Percentiles rank a stretch among this genome's conserved stretches.
These are phyloP conservation scores for Hypotaenidia okinawae DNA, from an alignment of 2,797 vertebrate genomes.

Conservation along the genomic window DNA sequence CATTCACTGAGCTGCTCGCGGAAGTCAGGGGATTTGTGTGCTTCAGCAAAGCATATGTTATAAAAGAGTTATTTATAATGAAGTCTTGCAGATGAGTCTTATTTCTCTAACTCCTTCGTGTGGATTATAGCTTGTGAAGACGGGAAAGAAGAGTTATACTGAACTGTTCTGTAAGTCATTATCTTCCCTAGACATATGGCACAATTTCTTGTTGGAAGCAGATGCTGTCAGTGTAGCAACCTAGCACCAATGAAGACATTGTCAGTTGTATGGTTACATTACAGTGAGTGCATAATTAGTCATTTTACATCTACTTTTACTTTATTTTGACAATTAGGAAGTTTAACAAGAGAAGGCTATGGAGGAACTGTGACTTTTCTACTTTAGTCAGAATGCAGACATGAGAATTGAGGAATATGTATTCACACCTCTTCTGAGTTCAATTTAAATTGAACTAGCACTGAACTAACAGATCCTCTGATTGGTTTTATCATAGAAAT, in stretches of 20 bases:
- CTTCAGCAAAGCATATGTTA: constrained; percentile 8
- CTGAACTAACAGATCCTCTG: background rate
- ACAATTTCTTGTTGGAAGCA: background rate
- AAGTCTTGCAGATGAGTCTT: constrained; percentile 44
- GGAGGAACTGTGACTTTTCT: background rate
- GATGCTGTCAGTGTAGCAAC: background rate
- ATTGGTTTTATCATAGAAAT: background rate
- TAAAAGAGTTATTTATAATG: constrained; percentile 36
- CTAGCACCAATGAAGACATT: background rate
- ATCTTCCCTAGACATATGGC: background rate
- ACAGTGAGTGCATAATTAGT: background rate
- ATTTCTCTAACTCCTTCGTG: constrained; percentile 5
- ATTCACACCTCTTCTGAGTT: background rate
- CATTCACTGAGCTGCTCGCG: background rate
- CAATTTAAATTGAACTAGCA: background rate
- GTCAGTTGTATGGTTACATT: background rate
- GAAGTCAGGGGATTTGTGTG: background rate
- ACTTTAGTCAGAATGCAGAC: background rate
- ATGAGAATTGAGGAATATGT: background rate
- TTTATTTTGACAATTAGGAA: constrained; percentile 19
- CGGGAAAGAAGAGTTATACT: background rate
- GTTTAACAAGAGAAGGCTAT: background rate
- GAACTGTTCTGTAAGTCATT: background rate
- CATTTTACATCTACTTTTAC: background rate
- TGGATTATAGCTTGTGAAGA: constrained; percentile 39